These are phyloP conservation scores for Idaea straminata DNA, from an alignment of 2,888 invertebrate genomes.

Conservation along the genomic window DNA sequence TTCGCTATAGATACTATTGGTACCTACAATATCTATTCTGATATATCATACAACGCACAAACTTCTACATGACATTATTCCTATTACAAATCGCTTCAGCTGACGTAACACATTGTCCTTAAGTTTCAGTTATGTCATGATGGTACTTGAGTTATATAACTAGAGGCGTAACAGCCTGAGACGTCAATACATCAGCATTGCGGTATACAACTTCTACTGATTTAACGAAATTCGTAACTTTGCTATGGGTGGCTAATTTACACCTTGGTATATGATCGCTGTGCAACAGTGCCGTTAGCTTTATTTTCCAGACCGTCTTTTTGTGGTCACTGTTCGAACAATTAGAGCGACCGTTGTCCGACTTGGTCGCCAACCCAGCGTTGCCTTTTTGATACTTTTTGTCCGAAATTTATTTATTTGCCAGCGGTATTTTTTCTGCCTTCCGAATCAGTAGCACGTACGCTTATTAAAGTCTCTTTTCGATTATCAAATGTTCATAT, in stretches of 20 bases:
- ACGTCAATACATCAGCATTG: conserved; percentile 28
- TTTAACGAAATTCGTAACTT: conserved; percentile 19
- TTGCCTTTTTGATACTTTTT: conserved; percentile 74
- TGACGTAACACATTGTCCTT: conserved; percentile 17
- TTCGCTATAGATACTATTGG: conserved; percentile 14
- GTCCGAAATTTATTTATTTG: conserved; percentile 71
- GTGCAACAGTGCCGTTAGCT: conserved; percentile 25
- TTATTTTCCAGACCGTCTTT: conserved; percentile 29
- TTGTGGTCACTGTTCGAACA: conserved; percentile 44
- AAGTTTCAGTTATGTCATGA: conserved; percentile 22
- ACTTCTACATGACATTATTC: not conserved
- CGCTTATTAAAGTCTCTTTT: conserved; percentile 65
- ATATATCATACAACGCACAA: not conserved
- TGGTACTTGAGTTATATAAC: conserved; percentile 22
- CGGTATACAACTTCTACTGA: conserved; percentile 21
- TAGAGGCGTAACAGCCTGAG: conserved; percentile 23
- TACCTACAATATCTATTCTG: not conserved
- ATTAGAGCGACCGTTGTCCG: conserved; percentile 73
- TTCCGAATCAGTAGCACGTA: conserved; percentile 53
- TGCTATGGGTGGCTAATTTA: conserved; percentile 15
- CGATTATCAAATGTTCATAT: conserved; percentile 45
- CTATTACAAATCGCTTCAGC: conserved; percentile 19
- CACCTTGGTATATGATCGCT: conserved; percentile 17
- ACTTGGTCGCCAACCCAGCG: conserved; percentile 60
- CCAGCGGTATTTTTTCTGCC: conserved; percentile 63